These are phyloP conservation scores for Acheta domesticus DNA, from an alignment of 2,888 invertebrate species.

Conservation along the genomic window DNA sequence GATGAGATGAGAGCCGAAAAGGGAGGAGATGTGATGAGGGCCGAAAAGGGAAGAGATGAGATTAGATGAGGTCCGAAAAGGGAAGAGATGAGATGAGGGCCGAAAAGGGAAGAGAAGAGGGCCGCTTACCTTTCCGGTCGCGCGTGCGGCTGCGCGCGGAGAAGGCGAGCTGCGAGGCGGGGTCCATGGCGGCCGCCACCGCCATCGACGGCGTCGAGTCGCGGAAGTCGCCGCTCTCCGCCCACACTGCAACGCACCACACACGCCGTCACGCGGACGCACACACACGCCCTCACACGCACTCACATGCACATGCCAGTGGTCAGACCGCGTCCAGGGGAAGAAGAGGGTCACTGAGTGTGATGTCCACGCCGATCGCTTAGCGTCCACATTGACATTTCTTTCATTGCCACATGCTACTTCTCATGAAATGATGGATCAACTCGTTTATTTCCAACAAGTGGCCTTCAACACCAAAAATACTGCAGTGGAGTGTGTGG, in stretches of 20 bases:
- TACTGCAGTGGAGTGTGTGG: no score
- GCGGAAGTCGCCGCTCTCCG: constrained; percentile 82
- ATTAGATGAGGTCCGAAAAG: no score
- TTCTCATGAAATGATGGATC: no score
- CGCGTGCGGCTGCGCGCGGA: constrained; percentile 49
- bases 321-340: neutral
- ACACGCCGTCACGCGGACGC: neutral
- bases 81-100: neutral
- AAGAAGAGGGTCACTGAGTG: neutral
- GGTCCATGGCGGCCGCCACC: constrained; percentile 65
- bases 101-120: constrained; percentile 41
- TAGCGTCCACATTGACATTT: no score
- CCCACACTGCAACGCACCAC: constrained; percentile 71
- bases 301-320: no score
- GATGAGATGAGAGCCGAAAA: no score
- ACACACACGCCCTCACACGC: neutral
- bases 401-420: no score
- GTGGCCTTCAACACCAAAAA: no score
- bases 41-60: no score
- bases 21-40: no score
- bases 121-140: constrained; percentile 49
- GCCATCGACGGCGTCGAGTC: constrained; percentile 68
- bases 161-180: constrained; percentile 64
- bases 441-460: no score
- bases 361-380: no score